Conservation (phyloP, 2,888 invertebrate species). For the Papilio elwesi region DNA sequence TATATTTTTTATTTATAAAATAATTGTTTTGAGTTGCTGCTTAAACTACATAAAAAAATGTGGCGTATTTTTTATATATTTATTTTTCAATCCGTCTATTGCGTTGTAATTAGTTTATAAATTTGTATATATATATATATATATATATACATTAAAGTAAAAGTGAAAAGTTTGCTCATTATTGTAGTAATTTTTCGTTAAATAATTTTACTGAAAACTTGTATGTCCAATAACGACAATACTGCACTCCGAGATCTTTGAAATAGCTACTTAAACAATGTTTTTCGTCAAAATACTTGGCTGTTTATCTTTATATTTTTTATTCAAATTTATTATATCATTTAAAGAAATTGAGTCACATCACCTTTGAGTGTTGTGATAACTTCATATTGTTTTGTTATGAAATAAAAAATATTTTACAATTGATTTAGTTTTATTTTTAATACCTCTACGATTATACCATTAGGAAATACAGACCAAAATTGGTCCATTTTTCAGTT, state of each 20-base stretch:
- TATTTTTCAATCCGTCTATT: too few relatives aligned
- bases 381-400: conserved; percentile 52
- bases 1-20: too few relatives aligned
- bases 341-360: background rate
- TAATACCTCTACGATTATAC: background rate
- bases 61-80: too few relatives aligned
- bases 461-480: too few relatives aligned
- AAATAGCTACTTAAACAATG: conserved; percentile 48
- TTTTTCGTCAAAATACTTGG: conserved; percentile 28
- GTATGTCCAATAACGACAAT: conserved; percentile 71
- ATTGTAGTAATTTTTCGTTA: background rate
- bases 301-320: conserved; percentile 41
- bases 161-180: background rate
- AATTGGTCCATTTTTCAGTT: too few relatives aligned
- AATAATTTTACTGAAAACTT: conserved; percentile 1
- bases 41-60: too few relatives aligned
- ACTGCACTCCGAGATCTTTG: conserved; percentile 62
- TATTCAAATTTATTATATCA: conserved; percentile 40
- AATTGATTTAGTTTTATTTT: conserved; percentile 48
- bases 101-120: too few relatives aligned
- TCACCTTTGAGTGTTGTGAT: conserved; percentile 45
- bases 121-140: too few relatives aligned
- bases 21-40: too few relatives aligned
- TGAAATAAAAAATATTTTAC: conserved; percentile 72
- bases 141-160: background rate